Evolutionary conservation across 2,888 invertebrate genomes (phyloP).

Genomic region (Synergus gifuensis): DNA sequence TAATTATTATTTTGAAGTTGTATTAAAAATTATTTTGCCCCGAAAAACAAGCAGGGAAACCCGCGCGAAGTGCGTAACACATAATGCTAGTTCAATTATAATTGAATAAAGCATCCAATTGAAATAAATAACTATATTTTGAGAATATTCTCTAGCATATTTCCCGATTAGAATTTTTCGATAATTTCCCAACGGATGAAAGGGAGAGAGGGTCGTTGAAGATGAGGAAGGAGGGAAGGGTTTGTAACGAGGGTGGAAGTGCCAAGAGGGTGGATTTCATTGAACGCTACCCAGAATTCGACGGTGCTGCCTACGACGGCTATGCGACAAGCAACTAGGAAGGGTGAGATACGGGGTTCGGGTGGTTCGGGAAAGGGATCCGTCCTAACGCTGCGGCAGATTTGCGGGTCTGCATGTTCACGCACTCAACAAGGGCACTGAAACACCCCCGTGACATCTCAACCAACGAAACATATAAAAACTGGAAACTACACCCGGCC

Average conservation of each 20-base stretch:
- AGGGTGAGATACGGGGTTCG: constrained; percentile 56
- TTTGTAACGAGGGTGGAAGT: constrained; percentile 46
- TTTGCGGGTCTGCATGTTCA: constrained; percentile 65
- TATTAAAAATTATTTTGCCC: too few relatives aligned
- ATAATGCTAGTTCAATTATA: too few relatives aligned
- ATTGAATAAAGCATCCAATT: neutral
- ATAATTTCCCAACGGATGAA: constrained; percentile 36
- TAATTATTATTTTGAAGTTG: too few relatives aligned
- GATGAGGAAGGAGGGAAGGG: constrained; percentile 28
- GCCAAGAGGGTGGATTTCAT: constrained; percentile 66
- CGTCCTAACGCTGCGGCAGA: constrained; percentile 68
- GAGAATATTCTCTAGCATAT: neutral
- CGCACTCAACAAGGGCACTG: neutral
- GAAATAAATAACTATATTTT: neutral
- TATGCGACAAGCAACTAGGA: constrained; percentile 64
- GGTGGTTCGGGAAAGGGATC: constrained; percentile 43
- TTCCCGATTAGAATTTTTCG: neutral
- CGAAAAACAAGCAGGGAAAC: too few relatives aligned
- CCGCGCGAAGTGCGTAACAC: too few relatives aligned
- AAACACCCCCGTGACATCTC: neutral
- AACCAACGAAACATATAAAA: neutral
- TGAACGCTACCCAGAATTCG: constrained; percentile 71
- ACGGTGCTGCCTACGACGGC: constrained; percentile 73
- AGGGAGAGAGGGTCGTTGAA: constrained; percentile 40
- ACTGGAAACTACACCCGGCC: constrained; percentile 62